Evolutionary conservation across 2,113 vertebrate species (phyloP).

Genomic region (Nyctibius bracteatus): DNA sequence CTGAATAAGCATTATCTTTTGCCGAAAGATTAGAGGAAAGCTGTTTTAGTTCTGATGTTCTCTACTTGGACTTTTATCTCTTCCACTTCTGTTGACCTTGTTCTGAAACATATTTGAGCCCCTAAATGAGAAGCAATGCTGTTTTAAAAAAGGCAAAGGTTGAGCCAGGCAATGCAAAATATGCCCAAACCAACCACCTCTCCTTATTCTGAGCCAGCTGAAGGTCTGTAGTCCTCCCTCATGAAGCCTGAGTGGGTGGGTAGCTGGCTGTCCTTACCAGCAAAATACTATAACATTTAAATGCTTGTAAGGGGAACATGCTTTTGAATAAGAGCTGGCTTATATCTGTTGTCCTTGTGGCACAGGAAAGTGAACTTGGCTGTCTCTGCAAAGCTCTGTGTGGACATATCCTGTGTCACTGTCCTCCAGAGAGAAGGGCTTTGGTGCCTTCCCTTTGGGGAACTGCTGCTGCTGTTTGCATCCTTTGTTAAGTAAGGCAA

Average conservation of each 20-base stretch:
- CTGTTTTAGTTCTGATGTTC: neutral
- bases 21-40: slow-evolving; percentile 22
- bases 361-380: neutral
- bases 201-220: neutral
- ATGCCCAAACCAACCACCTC: neutral
- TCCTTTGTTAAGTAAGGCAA: neutral
- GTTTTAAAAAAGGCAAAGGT: neutral
- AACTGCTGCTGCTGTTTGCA: neutral
- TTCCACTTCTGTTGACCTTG: neutral
- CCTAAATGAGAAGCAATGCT: neutral
- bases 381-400: neutral
- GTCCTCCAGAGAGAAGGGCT: neutral
- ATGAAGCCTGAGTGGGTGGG: neutral
- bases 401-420: neutral
- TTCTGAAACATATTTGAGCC: neutral
- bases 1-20: neutral
- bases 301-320: neutral
- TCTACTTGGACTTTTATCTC: neutral
- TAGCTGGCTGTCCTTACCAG: neutral
- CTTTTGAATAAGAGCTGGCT: neutral
- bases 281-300: neutral
- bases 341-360: neutral
- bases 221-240: neutral
- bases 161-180: neutral
- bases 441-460: neutral